These are phyloP conservation scores for Mus caroli DNA, from an alignment of 2,797 vertebrate genomes.

Conservation along the genomic window DNA sequence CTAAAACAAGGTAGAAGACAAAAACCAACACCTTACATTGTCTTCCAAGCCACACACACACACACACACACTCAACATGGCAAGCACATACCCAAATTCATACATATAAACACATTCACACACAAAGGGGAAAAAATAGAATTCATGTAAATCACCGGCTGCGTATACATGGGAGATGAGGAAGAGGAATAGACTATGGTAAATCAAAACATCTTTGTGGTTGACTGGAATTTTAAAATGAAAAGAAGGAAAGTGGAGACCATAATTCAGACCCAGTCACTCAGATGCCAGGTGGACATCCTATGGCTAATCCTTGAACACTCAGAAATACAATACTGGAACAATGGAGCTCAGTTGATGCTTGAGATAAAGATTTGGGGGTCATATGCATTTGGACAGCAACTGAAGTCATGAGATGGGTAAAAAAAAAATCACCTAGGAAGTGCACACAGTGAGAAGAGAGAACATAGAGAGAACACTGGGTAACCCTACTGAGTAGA, in stretches of 20 bases:
- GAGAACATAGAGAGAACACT: neutral
- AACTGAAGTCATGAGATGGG: neutral
- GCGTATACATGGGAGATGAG: neutral
- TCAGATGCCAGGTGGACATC: neutral
- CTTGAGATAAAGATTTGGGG: neutral
- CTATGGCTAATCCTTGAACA: neutral
- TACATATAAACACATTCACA: neutral
- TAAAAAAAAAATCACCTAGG: neutral
- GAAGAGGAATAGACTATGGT: neutral
- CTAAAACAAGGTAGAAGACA: neutral
- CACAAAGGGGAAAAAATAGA: constrained; percentile 4
- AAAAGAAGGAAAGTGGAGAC: constrained; percentile 2
- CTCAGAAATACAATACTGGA: neutral
- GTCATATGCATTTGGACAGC: neutral
- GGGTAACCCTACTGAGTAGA: neutral
- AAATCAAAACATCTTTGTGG: constrained; percentile 33
- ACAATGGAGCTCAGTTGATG: neutral
- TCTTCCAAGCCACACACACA: neutral
- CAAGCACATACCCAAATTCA: neutral
- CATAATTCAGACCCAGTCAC: neutral
- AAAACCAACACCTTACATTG: neutral
- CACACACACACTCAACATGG: neutral
- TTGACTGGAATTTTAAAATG: constrained; percentile 28
- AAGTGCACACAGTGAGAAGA: neutral
- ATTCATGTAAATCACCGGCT: constrained; percentile 36